Evolutionary conservation across 2,888 invertebrate species (phyloP), one percentile per base, ranked within the genome.

Genomic region (Neoaliturus tenellus): DNA sequence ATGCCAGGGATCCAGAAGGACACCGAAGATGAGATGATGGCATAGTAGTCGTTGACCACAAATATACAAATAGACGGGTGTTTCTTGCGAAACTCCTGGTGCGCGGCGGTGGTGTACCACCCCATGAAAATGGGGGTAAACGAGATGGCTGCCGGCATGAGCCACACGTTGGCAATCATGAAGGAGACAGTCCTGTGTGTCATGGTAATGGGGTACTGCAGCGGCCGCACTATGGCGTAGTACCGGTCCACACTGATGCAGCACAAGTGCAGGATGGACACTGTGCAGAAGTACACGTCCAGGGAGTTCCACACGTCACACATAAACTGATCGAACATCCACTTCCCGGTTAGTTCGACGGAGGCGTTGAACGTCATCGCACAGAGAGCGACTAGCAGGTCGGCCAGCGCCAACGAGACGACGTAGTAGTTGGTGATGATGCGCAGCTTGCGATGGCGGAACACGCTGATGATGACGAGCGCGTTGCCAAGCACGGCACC

Each of bases 391-490:
- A 98, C 98, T 86, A 98, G 92, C 92, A 98, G 95, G 89, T 98
- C 98, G 51, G 98, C 98, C 88, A 98, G 95, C 0, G 98, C 98
- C 85, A 98, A 91, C 81, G 97, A 98, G 88, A 98, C 98, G 87
- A 98, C 97, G 93, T 98, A 98, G 91, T 97, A 98, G 91, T 98
- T 98, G 80, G 98, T 98, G 89, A 98, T 96, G 86, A 97, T 96
- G 71, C 97, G 93, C 0, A 97, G 92, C 88, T 96, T 95, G 67
- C 96, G 93, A 90, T 97, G 96, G 69, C 96, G 93, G 87, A 95
- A 94, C 33, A 97, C 97, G 88, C 95, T 95, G 86, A 96, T 95
- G 88, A 97, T 97, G 88, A 98, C 98, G 87, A 98, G 92, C 1
- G 97, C 95, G 92, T 98, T 98, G 81, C 98, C 98, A 83, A 98